These are phyloP conservation scores for Hesperophylax magnus DNA, from an alignment of 1,140 invertebrate genomes.

Conservation along the genomic window DNA sequence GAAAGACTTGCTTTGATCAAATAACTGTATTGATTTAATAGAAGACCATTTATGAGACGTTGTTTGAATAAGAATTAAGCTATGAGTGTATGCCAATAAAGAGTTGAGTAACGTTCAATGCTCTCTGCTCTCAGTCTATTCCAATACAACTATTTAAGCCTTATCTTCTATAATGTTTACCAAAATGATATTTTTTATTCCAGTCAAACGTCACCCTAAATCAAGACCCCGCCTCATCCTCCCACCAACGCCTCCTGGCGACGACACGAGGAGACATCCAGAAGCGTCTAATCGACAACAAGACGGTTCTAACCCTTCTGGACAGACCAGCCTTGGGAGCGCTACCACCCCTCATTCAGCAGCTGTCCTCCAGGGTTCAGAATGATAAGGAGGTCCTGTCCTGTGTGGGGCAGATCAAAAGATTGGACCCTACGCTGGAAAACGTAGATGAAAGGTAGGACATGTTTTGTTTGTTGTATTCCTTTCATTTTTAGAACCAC, in stretches of 20 bases:
- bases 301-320: slow-evolving; percentile 87
- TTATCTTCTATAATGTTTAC: no score
- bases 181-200: not conserved
- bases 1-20: no score
- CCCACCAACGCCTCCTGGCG: slow-evolving; percentile 90
- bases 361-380: slow-evolving; percentile 74
- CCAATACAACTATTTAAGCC: no score
- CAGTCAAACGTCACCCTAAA: slow-evolving; percentile 75
- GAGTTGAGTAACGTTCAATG: no score
- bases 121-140: no score
- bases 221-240: slow-evolving; percentile 87
- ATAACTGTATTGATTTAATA: no score
- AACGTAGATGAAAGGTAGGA: slow-evolving; percentile 67
- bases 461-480: no score
- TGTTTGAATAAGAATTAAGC: no score
- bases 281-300: slow-evolving; percentile 92
- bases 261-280: slow-evolving; percentile 87
- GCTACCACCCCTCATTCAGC: slow-evolving; percentile 70
- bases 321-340: slow-evolving; percentile 78
- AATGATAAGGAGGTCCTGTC: slow-evolving; percentile 81
- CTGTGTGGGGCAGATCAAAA: slow-evolving; percentile 75
- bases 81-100: no score
- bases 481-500: no score
- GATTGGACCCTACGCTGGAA: slow-evolving; percentile 69
- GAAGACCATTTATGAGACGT: no score